Evolutionary conservation across 2,113 vertebrate genomes (phyloP).

Genomic region (Ranitomeya variabilis): DNA sequence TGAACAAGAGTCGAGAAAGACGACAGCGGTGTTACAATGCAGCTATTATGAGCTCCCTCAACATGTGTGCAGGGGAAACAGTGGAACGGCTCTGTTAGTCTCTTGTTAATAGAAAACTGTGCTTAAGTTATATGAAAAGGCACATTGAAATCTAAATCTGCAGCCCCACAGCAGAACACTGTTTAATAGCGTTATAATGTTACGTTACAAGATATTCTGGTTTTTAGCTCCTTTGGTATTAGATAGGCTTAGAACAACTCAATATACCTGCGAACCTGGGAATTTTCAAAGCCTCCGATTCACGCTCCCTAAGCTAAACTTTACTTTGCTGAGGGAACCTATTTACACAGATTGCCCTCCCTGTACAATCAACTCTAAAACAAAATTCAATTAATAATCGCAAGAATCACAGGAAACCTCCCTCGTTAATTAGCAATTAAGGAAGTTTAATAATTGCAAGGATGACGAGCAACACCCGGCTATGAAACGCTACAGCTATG

Average conservation of each 20-base stretch:
- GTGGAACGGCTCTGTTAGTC: slow-evolving; percentile 37
- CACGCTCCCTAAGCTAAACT: slow-evolving; percentile 17
- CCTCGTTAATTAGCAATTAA: slow-evolving; percentile 35
- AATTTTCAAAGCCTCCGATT: slow-evolving; percentile 28
- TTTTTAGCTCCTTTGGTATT: slow-evolving; percentile 32
- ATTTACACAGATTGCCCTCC: slow-evolving; percentile 24
- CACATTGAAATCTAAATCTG: slow-evolving; percentile 46
- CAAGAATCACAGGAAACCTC: slow-evolving; percentile 35
- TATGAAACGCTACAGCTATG: not conserved
- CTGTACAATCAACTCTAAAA: slow-evolving; percentile 30
- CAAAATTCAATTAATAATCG: slow-evolving; percentile 39
- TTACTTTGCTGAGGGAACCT: slow-evolving; percentile 24
- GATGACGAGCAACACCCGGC: not conserved
- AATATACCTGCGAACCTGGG: slow-evolving; percentile 35
- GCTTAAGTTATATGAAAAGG: slow-evolving; percentile 44
- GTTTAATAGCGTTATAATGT: slow-evolving; percentile 49
- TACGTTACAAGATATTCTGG: slow-evolving; percentile 40
- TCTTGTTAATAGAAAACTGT: slow-evolving; percentile 52
- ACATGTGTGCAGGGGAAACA: slow-evolving; percentile 42
- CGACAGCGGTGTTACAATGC: slow-evolving; percentile 40
- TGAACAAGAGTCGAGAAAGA: slow-evolving; percentile 49
- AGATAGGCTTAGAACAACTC: slow-evolving; percentile 34
- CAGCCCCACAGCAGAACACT: slow-evolving; percentile 34
- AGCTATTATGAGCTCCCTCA: slow-evolving; percentile 35
- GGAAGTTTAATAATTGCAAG: slow-evolving; percentile 22